These are phyloP conservation scores for Halcyon smyrnensis DNA, from an alignment of 2,797 vertebrate species.

Conservation along the genomic window DNA sequence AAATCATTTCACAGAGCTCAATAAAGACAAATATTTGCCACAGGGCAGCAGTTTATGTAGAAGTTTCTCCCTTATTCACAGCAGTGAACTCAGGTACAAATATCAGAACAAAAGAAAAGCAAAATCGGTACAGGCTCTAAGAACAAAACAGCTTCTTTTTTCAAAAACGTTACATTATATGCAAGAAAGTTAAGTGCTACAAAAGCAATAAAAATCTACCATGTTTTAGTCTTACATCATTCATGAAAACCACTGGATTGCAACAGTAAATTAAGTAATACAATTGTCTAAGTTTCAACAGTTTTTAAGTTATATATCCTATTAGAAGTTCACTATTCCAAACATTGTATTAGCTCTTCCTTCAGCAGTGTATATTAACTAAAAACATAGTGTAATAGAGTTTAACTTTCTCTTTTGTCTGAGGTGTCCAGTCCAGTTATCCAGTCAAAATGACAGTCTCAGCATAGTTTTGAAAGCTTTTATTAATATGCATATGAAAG, in stretches of 20 bases:
- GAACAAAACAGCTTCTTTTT: background rate
- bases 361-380: background rate
- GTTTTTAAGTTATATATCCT: background rate
- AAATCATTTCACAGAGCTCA: background rate
- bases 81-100: background rate
- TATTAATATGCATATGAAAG: background rate
- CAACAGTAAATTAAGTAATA: background rate
- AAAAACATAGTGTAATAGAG: background rate
- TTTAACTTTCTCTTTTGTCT: background rate
- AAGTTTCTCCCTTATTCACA: background rate
- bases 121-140: background rate
- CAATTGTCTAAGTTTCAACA: background rate
- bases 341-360: background rate
- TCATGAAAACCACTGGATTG: background rate
- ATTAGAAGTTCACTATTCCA: background rate
- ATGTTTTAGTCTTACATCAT: background rate
- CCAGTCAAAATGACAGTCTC: fast-evolving
- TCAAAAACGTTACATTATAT: background rate
- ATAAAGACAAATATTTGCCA: background rate
- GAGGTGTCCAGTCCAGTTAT: background rate
- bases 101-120: background rate
- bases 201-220: background rate
- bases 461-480: background rate
- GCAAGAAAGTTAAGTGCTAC: background rate
- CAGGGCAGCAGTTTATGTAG: background rate